phyloP scores from a whole-genome alignment of 2,888 invertebrate genomes.

The Phasia obesa region DNA sequence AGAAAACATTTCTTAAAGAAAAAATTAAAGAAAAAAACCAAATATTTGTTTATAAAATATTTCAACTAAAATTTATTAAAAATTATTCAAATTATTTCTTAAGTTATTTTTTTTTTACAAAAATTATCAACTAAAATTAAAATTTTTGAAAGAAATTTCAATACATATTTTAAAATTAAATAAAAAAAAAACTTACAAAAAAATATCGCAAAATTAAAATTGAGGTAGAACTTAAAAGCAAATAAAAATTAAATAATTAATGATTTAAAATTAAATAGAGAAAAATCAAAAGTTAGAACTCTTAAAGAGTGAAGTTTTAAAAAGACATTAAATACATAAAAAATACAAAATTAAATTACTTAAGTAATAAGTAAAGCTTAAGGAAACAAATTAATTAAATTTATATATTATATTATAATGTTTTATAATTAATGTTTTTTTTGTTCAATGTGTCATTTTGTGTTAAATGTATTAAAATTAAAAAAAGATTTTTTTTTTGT shows the following conservation, averaged over 20 bases:
- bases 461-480: conserved; percentile 8
- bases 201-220: conserved; percentile 58
- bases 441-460: conserved; percentile 33
- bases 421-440: conserved; percentile 32
- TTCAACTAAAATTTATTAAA: conserved; percentile 70
- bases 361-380: conserved; percentile 67
- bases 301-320: conserved; percentile 62
- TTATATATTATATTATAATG: too few relatives aligned
- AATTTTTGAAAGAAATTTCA: conserved; percentile 17
- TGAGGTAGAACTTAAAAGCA: conserved; percentile 60
- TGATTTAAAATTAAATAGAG: not conserved
- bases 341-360: conserved; percentile 33
- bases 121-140: conserved; percentile 47
- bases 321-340: not conserved
- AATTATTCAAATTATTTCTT: conserved; percentile 51
- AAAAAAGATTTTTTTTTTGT: conserved; percentile 25
- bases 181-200: conserved; percentile 40
- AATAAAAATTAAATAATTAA: conserved; percentile 31
- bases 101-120: conserved; percentile 42
- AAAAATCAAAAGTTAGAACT: conserved; percentile 26
- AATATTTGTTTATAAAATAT: conserved; percentile 54
- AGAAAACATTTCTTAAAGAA: too few relatives aligned
- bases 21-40: not conserved
- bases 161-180: conserved; percentile 11
- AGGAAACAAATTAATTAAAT: conserved; percentile 42